phyloP scores from a whole-genome alignment of 2,888 invertebrate genomes.

The Lasioglossum vierecki region DNA sequence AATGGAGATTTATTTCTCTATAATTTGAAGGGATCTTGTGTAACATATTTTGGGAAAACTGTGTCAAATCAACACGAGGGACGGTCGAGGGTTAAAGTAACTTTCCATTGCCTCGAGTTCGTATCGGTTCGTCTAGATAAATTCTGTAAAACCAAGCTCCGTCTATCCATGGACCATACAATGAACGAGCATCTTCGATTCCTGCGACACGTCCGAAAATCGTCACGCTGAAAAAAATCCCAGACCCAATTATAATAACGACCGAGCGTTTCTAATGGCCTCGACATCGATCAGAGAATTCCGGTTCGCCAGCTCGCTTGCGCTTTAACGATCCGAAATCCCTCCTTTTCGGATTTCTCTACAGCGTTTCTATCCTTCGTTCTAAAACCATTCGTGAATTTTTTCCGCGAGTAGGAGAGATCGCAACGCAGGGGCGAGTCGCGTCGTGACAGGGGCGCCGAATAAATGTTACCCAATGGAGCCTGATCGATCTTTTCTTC shows the following conservation, averaged over 20 bases:
- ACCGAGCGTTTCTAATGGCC: not conserved
- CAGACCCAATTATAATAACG: not conserved
- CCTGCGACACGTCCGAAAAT: not conserved
- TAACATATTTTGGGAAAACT: no score
- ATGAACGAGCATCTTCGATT: not conserved
- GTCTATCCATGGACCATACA: not conserved
- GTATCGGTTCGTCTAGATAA: no score
- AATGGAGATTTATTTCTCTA: no score
- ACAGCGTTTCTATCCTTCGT: not conserved
- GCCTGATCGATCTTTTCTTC: slow-evolving; percentile 66
- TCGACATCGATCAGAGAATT: not conserved
- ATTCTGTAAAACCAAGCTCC: no score
- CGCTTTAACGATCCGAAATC: not conserved
- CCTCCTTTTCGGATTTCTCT: not conserved
- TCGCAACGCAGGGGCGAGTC: slow-evolving; percentile 7
- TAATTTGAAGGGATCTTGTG: no score
- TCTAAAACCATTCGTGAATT: not conserved
- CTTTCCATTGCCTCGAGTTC: no score
- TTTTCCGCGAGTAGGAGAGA: not conserved
- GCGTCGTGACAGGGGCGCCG: slow-evolving; percentile 41
- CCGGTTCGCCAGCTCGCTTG: not conserved
- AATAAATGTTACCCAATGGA: slow-evolving; percentile 65
- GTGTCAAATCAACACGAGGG: no score
- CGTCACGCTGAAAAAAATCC: not conserved
- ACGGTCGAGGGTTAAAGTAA: no score